Base-by-base conservation (phyloP, 1,140 invertebrate species). In the Drosophila nigrodunni region DNA sequence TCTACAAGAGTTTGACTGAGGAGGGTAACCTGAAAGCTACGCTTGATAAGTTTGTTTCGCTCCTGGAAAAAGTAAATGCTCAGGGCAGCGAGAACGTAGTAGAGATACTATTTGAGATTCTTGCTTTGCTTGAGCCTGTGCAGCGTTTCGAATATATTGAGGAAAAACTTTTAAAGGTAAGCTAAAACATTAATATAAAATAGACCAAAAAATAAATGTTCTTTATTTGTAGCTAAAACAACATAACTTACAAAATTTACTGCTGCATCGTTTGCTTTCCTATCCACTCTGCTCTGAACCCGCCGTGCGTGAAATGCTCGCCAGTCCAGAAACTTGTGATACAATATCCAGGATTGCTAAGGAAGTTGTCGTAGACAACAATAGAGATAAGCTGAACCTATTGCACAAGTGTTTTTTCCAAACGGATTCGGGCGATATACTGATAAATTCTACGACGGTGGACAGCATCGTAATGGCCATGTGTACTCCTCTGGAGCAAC, bases 101-200 rank as follows among this genome's bases (percentile, higher is more conserved):
- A 7, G 93, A 94, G 78, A 93, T 96, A 13, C 93, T 94, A 65
- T 95, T 96, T 80, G 93, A 93, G 62, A 83, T 95, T 34, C 89
- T 95, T 11, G 93, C 92, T 41, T 93, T 94, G 74, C 81, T 94
- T 55, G 77, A 92, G 49, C 78, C 92, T 18, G 72, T 82, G 2
- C 92, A 94, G 37, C 94, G 94, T 71, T 79, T 93, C 54, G 78
- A 80, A 10, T 92, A 95, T 44, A 91, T 96, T 55, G 81, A 93
- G 43, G 93, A 93, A 1, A 90, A 55, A 0, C 65, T 88, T 0
- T 7, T 88, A 7, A 72, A 75, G 64, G 81, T 85, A 30, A 57
- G 25, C 18, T 0, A 5, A 35, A 18, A 11, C 11, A 41, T 30
- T 6, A 11, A 10, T 34, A 37, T 41, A 39, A 39, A 0, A 13